Percentiles rank a stretch among this genome's conserved stretches.
phyloP scores from a whole-genome alignment of 2,113 vertebrate genomes.

The Recurvirostra avosetta region DNA sequence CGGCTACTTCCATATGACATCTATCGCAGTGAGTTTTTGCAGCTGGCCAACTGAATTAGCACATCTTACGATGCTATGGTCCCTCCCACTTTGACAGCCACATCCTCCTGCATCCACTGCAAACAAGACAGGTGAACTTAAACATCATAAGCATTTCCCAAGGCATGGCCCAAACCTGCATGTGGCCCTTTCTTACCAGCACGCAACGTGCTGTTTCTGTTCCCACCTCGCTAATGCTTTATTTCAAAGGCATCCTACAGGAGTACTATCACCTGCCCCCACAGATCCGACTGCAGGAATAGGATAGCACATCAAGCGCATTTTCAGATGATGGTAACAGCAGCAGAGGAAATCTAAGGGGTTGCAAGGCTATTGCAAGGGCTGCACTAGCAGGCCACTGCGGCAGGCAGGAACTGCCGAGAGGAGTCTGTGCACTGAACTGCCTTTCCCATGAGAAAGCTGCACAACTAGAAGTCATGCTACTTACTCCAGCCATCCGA shows the following conservation, averaged over 20 bases:
- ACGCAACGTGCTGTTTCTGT: neutral
- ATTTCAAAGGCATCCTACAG: slow-evolving; percentile 3
- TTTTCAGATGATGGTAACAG: neutral
- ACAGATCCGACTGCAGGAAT: neutral
- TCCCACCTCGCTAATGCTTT: neutral
- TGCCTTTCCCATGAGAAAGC: slow-evolving; percentile 48
- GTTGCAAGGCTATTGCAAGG: neutral
- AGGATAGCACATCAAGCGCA: fast-evolving
- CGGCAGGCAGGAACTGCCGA: neutral
- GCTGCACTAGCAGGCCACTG: neutral
- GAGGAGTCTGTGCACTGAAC: neutral
- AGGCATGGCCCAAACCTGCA: neutral
- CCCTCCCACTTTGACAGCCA: neutral
- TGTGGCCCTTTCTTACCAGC: neutral
- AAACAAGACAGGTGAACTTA: neutral
- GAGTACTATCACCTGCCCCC: neutral
- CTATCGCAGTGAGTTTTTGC: neutral
- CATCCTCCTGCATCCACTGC: neutral
- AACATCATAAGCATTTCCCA: neutral
- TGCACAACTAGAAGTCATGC: neutral
- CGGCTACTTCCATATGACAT: neutral
- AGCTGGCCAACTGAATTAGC: neutral
- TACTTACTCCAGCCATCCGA: neutral
- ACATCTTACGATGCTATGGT: neutral
- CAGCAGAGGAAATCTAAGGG: neutral